Evolutionary conservation across 2,888 invertebrate genomes (phyloP), one percentile per base, ranked within the genome.

Genomic region (Macaria liturata): DNA sequence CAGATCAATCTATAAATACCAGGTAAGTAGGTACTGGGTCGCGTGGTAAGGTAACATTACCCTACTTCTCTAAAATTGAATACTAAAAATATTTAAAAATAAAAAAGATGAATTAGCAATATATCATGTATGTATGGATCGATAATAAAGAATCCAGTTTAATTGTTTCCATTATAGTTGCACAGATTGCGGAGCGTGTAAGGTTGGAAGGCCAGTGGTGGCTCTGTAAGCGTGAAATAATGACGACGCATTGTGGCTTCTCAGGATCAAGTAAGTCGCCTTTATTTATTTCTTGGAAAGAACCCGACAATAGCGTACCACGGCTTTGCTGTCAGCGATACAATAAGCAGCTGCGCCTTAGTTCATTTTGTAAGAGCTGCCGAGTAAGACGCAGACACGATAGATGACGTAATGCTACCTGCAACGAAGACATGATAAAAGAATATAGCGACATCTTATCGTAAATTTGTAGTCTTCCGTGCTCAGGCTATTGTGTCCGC

Each of bases 261-360:
- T 77, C 64, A 75, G 80, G 84, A 85, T 86, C 84, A 82, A 83
- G 81, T 84, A 89, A 90, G 86, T 81, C 81, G 86, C 84, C 86
- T 83, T 91, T 89, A 88, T 79, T 72, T 90, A 86, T 87, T 86
- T 85, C 86, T 85, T 78, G 69, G 72, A 74, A 82, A 75, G 68
- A 79, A 78, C 80, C 71, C 67, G 66, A 91, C 88, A 90, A 90
- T 86, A 68, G 85, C 70, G 81, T 74, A 81, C 81, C 78, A 77
- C 74, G 79, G 85, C 86, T 88, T 86, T 83, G 80, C 85, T 83
- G 87, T 84, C 88, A 84, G 80, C 78, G 77, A 83, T 89, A 88
- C 86, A 90, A 89, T 88, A 86, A 86, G 83, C 84, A 86, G 83
- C 83, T 82, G 80, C 74, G 44, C 79, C 76, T 75, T 70, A 75